phyloP scores from a whole-genome alignment of 2,113 vertebrate genomes.

The Neodon shergylaensis region DNA sequence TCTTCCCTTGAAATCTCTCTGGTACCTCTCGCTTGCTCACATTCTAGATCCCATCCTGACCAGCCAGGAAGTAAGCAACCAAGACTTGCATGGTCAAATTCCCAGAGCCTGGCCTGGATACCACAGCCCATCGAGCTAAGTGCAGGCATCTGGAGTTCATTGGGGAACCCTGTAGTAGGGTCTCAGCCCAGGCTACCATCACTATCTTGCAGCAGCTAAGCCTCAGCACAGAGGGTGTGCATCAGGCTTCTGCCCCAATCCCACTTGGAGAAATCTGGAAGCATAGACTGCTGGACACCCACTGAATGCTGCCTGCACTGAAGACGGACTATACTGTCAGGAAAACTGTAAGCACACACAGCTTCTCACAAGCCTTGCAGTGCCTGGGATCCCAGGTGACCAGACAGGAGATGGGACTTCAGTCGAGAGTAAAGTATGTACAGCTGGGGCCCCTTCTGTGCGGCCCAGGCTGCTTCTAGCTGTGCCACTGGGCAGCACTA shows the following conservation, averaged over 20 bases:
- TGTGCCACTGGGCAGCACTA: neutral
- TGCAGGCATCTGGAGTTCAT: no score
- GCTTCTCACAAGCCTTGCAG: neutral
- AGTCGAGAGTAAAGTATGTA: neutral
- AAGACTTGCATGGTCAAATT: neutral
- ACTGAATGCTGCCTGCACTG: neutral
- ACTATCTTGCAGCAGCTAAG: neutral
- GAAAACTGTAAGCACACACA: neutral
- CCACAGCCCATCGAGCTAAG: neutral
- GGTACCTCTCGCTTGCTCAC: neutral
- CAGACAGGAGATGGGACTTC: neutral
- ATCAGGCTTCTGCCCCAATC: neutral
- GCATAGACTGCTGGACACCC: neutral
- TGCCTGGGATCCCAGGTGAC: neutral
- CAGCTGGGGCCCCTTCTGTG: neutral
- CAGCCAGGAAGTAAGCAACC: neutral
- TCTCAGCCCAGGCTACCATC: neutral
- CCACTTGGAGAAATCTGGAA: neutral
- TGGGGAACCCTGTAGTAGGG: neutral
- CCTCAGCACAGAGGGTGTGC: neutral
- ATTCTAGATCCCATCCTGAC: neutral
- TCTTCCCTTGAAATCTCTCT: neutral
- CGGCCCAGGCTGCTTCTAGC: neutral
- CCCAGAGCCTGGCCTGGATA: neutral
- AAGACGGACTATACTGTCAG: neutral